Base-by-base conservation (phyloP, 2,888 invertebrate genomes). In the Trimorus sp. region DNA sequence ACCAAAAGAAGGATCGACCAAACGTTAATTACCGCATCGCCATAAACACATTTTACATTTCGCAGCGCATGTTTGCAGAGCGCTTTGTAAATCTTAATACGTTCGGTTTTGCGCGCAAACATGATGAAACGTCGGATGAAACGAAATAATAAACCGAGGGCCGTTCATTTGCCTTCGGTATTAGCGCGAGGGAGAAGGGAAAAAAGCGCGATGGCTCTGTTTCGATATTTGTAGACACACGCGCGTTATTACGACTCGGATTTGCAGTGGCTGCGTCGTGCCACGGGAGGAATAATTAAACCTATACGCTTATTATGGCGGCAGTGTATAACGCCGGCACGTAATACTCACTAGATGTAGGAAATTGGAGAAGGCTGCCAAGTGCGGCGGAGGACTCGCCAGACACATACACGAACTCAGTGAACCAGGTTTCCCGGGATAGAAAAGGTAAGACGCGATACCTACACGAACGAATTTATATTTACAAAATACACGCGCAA, bases 241-340 rank as follows among this genome's bases (percentile, higher is more conserved):
- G 42, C 45, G 37, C 56, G 49, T 77, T 77, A 70, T 77, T 69
- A 78, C 60, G 59, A 78, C 40, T 66, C 42, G 73, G 73, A 79
- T 79, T 79, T 79, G 68, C 56, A 79, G 79, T 73, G 54, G 73
- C 56, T 78, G 71, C 66, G 63, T 78, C 78, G 49, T 56, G 49
- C 62, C 62, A 68, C 68, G 56, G 56, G 68, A 73, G 79, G 73
- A 79, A 79, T 79, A 79, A 79, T 79, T 79, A 79, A 68, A 79
- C 79, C 68, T 79, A 79, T 73, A 79, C 73, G 78, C 79, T 79
- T 79, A 73, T 79, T 79, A 79, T 73, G 73, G 73, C 68, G 73
- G 79, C 54, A 51, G 68, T 68, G 73, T 68, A 79, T 73, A 79
- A 79, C 68, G 68, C 62, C 66, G 56, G 73, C 79, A 68, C 73